phyloP scores from a whole-genome alignment of 1,140 invertebrate species.

The Cephus cinctus region DNA sequence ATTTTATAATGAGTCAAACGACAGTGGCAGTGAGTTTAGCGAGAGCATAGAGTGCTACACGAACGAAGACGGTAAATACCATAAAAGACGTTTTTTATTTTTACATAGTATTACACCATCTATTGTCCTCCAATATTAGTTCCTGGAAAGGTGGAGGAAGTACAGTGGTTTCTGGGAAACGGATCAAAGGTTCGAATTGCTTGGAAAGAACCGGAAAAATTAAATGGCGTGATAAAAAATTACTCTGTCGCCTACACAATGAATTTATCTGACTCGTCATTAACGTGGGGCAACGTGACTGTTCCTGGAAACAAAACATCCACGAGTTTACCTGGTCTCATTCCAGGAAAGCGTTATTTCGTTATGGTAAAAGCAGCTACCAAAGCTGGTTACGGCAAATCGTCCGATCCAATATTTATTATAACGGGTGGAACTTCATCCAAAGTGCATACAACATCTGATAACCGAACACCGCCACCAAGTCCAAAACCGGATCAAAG shows the following conservation, averaged over 20 bases:
- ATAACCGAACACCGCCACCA: constrained; percentile 36
- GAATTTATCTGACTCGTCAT: constrained; percentile 37
- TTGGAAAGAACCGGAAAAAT: constrained; percentile 55
- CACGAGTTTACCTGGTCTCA: constrained; percentile 47
- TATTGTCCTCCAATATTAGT: constrained; percentile 39
- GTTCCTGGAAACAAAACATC: constrained; percentile 47
- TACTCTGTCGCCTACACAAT: constrained; percentile 53
- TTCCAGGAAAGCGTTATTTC: constrained; percentile 55
- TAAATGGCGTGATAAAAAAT: constrained; percentile 54
- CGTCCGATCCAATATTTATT: constrained; percentile 47
- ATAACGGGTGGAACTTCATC: constrained; percentile 33
- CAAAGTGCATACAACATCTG: constrained; percentile 34
- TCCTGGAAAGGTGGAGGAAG: constrained; percentile 54
- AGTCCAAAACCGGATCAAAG: constrained; percentile 46
- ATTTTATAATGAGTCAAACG: constrained; percentile 43
- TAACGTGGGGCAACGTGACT: constrained; percentile 49
- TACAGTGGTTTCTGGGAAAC: constrained; percentile 55
- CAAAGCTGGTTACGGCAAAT: constrained; percentile 56
- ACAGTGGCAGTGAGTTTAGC: constrained; percentile 51
- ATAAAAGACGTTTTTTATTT: background rate
- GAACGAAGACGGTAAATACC: constrained; percentile 53
- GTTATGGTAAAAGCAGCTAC: constrained; percentile 59
- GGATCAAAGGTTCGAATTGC: constrained; percentile 50
- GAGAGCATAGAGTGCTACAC: constrained; percentile 58
- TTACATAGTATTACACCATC: constrained; percentile 2